These are phyloP conservation scores for Xanthorhoe spadicearia DNA, from an alignment of 2,888 invertebrate species.

Conservation along the genomic window DNA sequence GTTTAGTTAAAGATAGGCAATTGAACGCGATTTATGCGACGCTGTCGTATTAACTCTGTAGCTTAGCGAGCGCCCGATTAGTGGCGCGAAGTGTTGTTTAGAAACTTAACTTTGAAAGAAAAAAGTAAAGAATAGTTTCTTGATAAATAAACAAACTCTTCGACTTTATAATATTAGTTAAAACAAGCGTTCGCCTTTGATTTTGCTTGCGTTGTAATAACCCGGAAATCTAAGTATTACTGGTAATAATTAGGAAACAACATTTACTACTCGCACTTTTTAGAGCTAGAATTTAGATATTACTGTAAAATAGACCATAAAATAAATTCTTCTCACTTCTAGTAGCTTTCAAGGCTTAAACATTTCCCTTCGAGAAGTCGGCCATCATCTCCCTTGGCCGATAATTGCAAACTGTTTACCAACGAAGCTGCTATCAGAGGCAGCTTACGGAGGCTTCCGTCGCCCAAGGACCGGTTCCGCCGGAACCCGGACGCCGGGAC, in stretches of 20 bases:
- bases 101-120: no score
- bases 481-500: slow-evolving; percentile 58
- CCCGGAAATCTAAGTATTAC: no score
- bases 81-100: neutral
- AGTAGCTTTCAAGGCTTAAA: slow-evolving; percentile 2
- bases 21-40: neutral
- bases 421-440: slow-evolving; percentile 54
- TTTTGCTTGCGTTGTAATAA: no score
- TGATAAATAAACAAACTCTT: no score
- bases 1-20: slow-evolving; percentile 18
- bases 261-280: no score
- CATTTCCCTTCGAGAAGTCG: slow-evolving; percentile 24
- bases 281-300: no score
- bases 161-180: no score
- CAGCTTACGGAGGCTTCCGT: slow-evolving; percentile 65
- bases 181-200: no score
- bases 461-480: slow-evolving; percentile 65
- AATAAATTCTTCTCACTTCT: neutral
- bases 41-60: neutral
- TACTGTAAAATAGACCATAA: no score
- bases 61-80: neutral
- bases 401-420: slow-evolving; percentile 58
- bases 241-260: no score
- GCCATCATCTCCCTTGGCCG: slow-evolving; percentile 39
- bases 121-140: no score